These are phyloP conservation scores for Pelodiscus sinensis DNA, from an alignment of 2,113 vertebrate genomes.

Conservation along the genomic window DNA sequence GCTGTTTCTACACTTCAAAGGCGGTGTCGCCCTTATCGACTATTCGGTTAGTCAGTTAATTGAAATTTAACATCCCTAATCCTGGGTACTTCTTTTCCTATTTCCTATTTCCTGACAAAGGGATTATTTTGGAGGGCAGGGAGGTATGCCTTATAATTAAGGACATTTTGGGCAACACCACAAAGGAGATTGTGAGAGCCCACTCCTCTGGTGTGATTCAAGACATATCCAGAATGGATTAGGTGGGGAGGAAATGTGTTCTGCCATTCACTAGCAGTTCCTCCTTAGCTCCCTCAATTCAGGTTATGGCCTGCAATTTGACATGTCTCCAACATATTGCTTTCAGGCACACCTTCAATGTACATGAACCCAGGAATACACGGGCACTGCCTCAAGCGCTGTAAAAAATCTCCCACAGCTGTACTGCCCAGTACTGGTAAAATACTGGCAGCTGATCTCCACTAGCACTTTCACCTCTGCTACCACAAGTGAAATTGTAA, in stretches of 20 bases:
- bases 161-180: background rate
- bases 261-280: background rate
- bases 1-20: too few species aligned
- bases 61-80: background rate
- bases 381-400: background rate
- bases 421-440: background rate
- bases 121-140: rapidly evolving
- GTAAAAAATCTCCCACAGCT: background rate
- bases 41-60: too few species aligned
- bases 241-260: background rate
- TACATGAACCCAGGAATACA: background rate
- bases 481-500: background rate
- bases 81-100: background rate
- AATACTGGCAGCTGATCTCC: background rate
- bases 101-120: rapidly evolving
- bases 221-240: background rate
- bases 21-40: too few species aligned
- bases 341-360: background rate
- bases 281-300: background rate
- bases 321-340: background rate
- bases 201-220: background rate
- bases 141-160: rapidly evolving
- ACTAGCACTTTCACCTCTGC: background rate
- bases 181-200: background rate
- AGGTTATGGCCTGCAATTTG: background rate